Evolutionary conservation across 2,113 vertebrate species (phyloP).

Genomic region (Leucoraja erinaceus): DNA sequence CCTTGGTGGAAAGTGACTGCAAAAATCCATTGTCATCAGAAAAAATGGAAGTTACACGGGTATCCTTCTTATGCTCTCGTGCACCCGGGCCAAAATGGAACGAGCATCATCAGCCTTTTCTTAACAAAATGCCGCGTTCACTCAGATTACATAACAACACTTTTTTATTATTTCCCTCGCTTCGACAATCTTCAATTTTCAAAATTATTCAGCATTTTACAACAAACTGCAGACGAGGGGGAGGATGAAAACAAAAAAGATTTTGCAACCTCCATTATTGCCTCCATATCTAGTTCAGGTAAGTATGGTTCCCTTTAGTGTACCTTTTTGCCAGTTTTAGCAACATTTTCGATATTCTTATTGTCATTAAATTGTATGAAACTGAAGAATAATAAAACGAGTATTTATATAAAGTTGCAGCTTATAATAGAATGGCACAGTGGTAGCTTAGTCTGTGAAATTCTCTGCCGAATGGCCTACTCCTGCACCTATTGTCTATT

Average conservation of each 20-base stretch:
- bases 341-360: not conserved
- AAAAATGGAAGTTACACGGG: constrained; percentile 48
- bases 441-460: no score
- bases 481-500: no score
- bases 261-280: not conserved
- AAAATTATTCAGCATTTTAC: not conserved
- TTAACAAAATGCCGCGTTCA: constrained; percentile 50
- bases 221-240: not conserved
- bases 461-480: no score
- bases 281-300: not conserved
- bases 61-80: constrained; percentile 62
- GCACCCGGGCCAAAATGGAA: constrained; percentile 46
- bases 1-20: constrained; percentile 71
- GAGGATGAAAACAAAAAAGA: no score
- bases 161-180: constrained; percentile 55
- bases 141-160: constrained; percentile 5
- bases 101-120: constrained; percentile 59
- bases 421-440: no score
- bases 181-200: not conserved
- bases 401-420: not conserved
- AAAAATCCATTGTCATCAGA: constrained; percentile 41
- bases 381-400: not conserved
- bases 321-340: not conserved
- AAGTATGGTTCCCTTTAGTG: not conserved
- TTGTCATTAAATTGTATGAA: not conserved